These are phyloP conservation scores for Monopis laevigella DNA, from an alignment of 2,888 invertebrate genomes.

Conservation along the genomic window DNA sequence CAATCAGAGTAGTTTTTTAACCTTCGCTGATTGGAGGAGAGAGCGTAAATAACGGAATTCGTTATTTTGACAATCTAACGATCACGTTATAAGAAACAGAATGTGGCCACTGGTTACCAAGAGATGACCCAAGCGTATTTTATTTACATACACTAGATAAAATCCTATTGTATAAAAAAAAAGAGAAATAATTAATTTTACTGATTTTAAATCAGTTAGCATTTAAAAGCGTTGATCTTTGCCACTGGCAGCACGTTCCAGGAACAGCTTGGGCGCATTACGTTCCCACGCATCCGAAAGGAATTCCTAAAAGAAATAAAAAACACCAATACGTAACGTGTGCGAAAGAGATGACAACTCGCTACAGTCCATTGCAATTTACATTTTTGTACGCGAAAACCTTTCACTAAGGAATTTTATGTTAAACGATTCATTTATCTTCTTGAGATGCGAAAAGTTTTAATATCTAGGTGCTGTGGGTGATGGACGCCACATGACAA, in stretches of 20 bases:
- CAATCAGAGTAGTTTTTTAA: no score
- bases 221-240: constrained; percentile 8
- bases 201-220: no score
- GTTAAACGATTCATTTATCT: constrained; percentile 21
- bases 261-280: constrained; percentile 43
- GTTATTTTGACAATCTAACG: no score
- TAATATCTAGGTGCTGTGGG: constrained; percentile 12
- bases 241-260: constrained; percentile 40
- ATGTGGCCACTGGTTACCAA: no score
- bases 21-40: no score
- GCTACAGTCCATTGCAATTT: constrained; percentile 27
- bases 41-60: no score
- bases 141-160: no score
- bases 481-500: no score
- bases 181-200: no score
- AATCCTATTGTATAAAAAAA: no score
- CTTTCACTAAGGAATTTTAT: constrained; percentile 22
- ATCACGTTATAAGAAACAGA: no score
- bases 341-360: constrained; percentile 15
- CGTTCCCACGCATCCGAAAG: constrained; percentile 52
- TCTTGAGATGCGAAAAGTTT: constrained; percentile 9
- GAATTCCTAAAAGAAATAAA: constrained; percentile 29
- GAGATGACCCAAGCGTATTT: no score
- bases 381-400: constrained; percentile 33
- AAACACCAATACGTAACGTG: constrained; percentile 9